Conservation (phyloP, 1,140 invertebrate species). For the Drosophila bipectinata region DNA sequence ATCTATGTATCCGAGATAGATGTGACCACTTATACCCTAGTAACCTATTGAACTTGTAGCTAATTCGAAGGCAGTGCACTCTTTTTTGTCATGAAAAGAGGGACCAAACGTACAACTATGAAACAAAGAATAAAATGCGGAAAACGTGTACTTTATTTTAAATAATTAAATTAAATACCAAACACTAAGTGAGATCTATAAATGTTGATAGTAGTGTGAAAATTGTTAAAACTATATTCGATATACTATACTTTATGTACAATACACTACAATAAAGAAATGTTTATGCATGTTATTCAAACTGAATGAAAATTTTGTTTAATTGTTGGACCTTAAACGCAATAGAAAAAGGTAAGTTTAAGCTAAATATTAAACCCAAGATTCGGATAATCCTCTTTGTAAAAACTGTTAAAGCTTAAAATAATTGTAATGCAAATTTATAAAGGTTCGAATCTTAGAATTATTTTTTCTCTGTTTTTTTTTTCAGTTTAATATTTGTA, state of each 20-base stretch:
- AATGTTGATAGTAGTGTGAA: slow-evolving; percentile 67
- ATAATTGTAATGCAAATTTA: too few relatives aligned
- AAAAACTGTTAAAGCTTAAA: too few relatives aligned
- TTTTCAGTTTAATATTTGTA: too few relatives aligned
- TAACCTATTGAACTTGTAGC: slow-evolving; percentile 54
- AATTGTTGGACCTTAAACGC: background rate
- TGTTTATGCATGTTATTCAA: slow-evolving; percentile 66
- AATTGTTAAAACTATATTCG: slow-evolving; percentile 62
- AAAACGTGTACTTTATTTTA: slow-evolving; percentile 76
- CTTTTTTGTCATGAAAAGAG: slow-evolving; percentile 78
- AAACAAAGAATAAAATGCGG: slow-evolving; percentile 58
- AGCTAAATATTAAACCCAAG: too few relatives aligned
- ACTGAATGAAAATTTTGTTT: background rate
- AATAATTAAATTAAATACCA: slow-evolving; percentile 62
- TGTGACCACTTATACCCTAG: slow-evolving; percentile 68
- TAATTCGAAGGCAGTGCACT: slow-evolving; percentile 67
- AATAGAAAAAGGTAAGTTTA: background rate
- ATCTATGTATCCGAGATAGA: slow-evolving; percentile 66
- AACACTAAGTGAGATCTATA: slow-evolving; percentile 67
- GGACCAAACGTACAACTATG: slow-evolving; percentile 67
- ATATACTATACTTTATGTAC: slow-evolving; percentile 73
- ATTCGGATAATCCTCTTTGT: too few relatives aligned
- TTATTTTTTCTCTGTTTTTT: too few relatives aligned
- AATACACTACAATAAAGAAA: slow-evolving; percentile 67
- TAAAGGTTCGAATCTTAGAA: too few relatives aligned